A percentile compares a stretch with the other conserved stretches of the same genome.
These are phyloP conservation scores for Desmodus rotundus DNA, from an alignment of 2,113 vertebrate genomes.

Conservation along the genomic window DNA sequence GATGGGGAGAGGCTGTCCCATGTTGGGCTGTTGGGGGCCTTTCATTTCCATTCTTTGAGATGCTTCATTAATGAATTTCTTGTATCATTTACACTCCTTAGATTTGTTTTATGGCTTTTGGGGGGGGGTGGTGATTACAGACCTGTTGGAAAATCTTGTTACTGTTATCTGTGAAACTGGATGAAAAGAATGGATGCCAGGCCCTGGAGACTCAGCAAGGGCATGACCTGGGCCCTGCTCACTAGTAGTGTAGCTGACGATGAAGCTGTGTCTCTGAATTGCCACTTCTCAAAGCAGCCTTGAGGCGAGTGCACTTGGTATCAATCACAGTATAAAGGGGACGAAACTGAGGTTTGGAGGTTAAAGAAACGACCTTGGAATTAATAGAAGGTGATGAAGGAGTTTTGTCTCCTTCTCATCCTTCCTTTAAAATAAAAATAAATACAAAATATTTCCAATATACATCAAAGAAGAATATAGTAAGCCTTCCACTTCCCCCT, in stretches of 20 bases:
- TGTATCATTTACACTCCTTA: background rate
- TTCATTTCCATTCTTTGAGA: background rate
- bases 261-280: background rate
- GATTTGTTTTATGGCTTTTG: background rate
- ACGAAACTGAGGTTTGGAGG: background rate
- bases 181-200: background rate
- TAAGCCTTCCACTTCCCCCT: background rate
- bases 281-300: background rate
- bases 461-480: background rate
- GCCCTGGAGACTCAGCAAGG: background rate
- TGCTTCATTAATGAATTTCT: background rate
- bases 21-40: background rate
- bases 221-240: rapidly evolving
- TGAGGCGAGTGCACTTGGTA: background rate
- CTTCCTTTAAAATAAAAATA: background rate
- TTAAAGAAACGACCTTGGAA: background rate
- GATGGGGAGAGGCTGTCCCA: background rate
- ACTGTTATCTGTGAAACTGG: background rate
- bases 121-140: background rate
- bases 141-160: background rate
- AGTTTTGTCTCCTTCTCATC: background rate
- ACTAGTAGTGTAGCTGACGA: background rate
- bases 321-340: background rate
- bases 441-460: background rate
- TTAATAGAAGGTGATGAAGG: background rate